These are phyloP conservation scores for Champsocephalus esox DNA, from an alignment of 2,797 vertebrate genomes.

Conservation along the genomic window DNA sequence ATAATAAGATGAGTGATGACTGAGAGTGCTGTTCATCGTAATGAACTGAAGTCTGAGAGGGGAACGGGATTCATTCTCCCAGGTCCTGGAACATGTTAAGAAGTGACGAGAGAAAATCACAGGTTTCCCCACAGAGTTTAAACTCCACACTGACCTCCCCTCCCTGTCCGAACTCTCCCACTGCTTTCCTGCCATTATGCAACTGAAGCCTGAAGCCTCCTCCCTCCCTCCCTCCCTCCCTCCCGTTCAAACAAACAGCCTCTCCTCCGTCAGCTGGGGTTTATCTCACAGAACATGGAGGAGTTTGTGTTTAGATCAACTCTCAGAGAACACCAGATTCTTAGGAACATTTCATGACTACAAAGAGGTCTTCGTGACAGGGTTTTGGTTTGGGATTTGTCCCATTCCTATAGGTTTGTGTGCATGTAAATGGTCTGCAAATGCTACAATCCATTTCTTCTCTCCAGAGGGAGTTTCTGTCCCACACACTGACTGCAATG, in stretches of 20 bases:
- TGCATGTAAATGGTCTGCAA: too few species aligned
- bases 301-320: background rate
- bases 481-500: too few species aligned
- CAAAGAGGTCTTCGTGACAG: background rate
- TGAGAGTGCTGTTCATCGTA: background rate
- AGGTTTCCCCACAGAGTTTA: background rate
- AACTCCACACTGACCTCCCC: background rate
- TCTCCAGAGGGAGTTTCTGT: too few species aligned
- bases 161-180: conserved; percentile 54
- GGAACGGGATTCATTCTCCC: background rate
- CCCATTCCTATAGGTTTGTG: too few species aligned
- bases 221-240: conserved; percentile 24
- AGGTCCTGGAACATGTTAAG: background rate
- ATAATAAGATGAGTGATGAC: conserved; percentile 13
- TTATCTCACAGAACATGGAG: conserved; percentile 20
- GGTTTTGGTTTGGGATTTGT: background rate
- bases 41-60: background rate
- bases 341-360: background rate
- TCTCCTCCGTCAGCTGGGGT: conserved; percentile 21
- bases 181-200: conserved; percentile 72
- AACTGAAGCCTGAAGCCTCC: conserved; percentile 53
- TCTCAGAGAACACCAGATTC: background rate
- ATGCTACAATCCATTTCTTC: too few species aligned
- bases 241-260: conserved; percentile 56
- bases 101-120: background rate